A percentile compares a stretch with the other conserved stretches of the same genome.
Evolutionary conservation across 2,888 invertebrate species (phyloP).

Genomic region (Ceriagrion tenellum): DNA sequence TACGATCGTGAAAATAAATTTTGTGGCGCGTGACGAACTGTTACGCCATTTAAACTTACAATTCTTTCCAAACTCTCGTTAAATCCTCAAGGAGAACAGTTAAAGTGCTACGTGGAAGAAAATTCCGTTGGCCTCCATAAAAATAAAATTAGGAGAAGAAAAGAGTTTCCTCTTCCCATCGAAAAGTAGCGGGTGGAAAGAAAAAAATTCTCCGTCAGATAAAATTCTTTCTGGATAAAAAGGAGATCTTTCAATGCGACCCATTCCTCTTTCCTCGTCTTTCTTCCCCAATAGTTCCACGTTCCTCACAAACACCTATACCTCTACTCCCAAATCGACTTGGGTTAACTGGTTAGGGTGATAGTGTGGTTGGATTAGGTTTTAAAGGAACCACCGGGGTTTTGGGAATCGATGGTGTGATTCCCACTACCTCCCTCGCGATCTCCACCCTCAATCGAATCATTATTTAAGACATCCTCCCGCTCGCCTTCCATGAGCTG

Average conservation of each 20-base stretch:
- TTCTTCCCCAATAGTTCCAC: too few species aligned
- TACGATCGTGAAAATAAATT: background rate
- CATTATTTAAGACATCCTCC: constrained; percentile 58
- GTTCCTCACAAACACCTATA: background rate
- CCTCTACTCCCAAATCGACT: background rate
- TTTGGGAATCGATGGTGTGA: background rate
- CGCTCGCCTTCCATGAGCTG: background rate
- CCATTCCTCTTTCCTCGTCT: background rate
- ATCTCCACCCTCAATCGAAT: background rate
- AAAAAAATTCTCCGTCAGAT: background rate
- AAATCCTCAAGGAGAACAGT: constrained; percentile 23
- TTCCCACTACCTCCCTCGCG: constrained; percentile 1
- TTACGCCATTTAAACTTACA: background rate
- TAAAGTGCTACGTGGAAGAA: constrained; percentile 20
- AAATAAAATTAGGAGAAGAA: background rate
- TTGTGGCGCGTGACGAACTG: background rate
- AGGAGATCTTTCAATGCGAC: background rate
- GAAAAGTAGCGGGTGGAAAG: background rate
- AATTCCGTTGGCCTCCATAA: background rate
- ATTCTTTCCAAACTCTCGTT: constrained; percentile 46
- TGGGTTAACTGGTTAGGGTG: background rate
- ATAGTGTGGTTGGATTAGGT: background rate
- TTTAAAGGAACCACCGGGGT: background rate
- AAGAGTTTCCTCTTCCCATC: background rate
- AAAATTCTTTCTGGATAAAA: background rate